phyloP scores from a whole-genome alignment of 1,140 invertebrate genomes.

The Nasonia giraulti region DNA sequence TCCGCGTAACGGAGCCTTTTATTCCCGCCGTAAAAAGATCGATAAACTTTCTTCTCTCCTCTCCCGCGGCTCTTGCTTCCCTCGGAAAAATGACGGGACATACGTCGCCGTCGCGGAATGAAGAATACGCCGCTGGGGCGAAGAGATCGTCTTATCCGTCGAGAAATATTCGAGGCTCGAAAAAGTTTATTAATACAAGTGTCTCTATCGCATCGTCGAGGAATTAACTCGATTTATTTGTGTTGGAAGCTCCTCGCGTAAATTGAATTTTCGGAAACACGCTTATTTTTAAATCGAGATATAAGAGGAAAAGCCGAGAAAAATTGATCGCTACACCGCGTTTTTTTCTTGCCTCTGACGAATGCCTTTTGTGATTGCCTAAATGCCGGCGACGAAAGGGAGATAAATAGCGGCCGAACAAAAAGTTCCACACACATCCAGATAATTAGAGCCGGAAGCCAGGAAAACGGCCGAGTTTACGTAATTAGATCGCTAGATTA shows the following conservation, averaged over 20 bases:
- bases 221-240: slow-evolving; percentile 9
- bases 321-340: neutral
- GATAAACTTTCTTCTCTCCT: slow-evolving; percentile 59
- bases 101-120: slow-evolving; percentile 60
- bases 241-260: neutral
- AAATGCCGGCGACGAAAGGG: neutral
- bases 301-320: slow-evolving; percentile 3
- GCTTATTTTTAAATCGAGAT: neutral
- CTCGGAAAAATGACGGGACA: slow-evolving; percentile 65
- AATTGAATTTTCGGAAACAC: neutral
- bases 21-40: slow-evolving; percentile 66
- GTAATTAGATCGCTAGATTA: slow-evolving; percentile 1
- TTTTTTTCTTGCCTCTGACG: slow-evolving; percentile 44
- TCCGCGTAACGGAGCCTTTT: slow-evolving; percentile 65
- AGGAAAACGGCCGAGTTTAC: neutral
- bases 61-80: slow-evolving; percentile 33
- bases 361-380: slow-evolving; percentile 31
- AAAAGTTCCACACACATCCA: neutral
- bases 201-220: neutral
- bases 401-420: slow-evolving; percentile 14
- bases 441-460: neutral
- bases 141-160: slow-evolving; percentile 17
- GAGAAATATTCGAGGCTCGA: neutral
- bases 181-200: slow-evolving; percentile 30
- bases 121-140: slow-evolving; percentile 52